A percentile compares a stretch with the other conserved stretches of the same genome.
These are phyloP conservation scores for Rapana venosa DNA, from an alignment of 2,888 invertebrate genomes.

Conservation along the genomic window DNA sequence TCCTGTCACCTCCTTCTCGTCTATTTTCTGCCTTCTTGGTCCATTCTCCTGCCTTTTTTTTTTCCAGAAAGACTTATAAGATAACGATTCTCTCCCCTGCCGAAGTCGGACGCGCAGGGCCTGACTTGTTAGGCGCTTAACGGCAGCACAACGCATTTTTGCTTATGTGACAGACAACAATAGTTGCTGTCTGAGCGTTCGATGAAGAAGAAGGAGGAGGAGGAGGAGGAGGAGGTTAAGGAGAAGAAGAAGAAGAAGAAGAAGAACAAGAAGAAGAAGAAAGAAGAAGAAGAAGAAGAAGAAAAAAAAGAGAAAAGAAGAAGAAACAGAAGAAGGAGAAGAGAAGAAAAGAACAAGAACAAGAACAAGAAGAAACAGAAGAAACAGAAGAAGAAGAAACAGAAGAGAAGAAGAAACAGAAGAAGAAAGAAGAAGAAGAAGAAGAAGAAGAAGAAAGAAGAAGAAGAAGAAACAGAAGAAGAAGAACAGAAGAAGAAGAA, in stretches of 20 bases:
- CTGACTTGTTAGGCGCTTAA: too few relatives aligned
- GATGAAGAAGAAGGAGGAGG: too few relatives aligned
- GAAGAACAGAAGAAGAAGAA: slow-evolving; percentile 33
- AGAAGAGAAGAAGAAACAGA: background rate
- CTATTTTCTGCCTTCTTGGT: too few relatives aligned
- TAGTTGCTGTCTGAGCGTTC: too few relatives aligned
- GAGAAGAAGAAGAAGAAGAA: background rate
- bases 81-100: too few relatives aligned
- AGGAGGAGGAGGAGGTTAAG: too few relatives aligned
- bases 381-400: background rate
- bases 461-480: background rate
- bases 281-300: background rate
- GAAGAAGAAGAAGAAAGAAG: background rate
- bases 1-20: too few relatives aligned
- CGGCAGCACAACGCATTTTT: too few relatives aligned
- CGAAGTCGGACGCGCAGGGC: too few relatives aligned
- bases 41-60: too few relatives aligned
- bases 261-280: background rate
- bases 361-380: background rate
- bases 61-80: too few relatives aligned
- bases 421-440: background rate
- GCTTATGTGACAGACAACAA: too few relatives aligned
- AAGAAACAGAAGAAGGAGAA: background rate
- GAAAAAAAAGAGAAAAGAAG: background rate
- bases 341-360: background rate